Base-by-base conservation (phyloP, 1,140 invertebrate genomes). In the Battus philenor region DNA sequence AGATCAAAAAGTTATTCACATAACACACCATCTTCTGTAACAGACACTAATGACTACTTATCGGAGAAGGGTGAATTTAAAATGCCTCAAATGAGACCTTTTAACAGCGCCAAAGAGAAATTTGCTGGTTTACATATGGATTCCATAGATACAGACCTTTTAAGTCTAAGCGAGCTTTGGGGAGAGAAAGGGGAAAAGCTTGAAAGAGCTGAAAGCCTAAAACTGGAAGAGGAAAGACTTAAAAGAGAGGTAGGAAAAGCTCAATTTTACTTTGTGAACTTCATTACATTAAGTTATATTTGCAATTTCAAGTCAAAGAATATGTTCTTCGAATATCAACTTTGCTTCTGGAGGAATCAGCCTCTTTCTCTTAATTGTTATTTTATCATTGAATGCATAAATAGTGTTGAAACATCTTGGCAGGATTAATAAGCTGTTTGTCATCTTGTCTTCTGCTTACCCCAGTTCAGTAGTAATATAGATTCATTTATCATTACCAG, bases 181-280 rank as follows among this genome's bases (percentile, higher is more conserved):
- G 84, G 86, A 0, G 86, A 88, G 26, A 87, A 74, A 46, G 69
- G 60, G 29, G 80, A 83, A 12, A 76, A 59, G 53, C 50, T 44
- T 18, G 69, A 72, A 34, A 75, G 68, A 47, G 52, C 49, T 2
- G 75, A 81, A n/a, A 79, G 50, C 48, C 87, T 89, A 16, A 92
- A 90, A 70, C 79, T 93, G 4, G 90, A 94, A 76, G 93, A 94
- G 74, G 93, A 94, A 75, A 91, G 90, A 69, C 81, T 93, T n/a
- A 87, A 90, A 53, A 80, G 92, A 87, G 88, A 92, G 83, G 91
- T 92, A 62, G 55, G 47, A 39, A 20, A 7, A 6, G 6, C 18
- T 20, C 6, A 20, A 20, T 3, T 20, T 6, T 3, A 20, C 6
- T 20, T n/a, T n/a, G n/a, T n/a, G n/a, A n/a, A n/a, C n/a, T n/a